Percentiles rank a stretch among this genome's conserved stretches.
Conservation (phyloP, 2,797 vertebrate species). For the Cossypha dichroa region DNA sequence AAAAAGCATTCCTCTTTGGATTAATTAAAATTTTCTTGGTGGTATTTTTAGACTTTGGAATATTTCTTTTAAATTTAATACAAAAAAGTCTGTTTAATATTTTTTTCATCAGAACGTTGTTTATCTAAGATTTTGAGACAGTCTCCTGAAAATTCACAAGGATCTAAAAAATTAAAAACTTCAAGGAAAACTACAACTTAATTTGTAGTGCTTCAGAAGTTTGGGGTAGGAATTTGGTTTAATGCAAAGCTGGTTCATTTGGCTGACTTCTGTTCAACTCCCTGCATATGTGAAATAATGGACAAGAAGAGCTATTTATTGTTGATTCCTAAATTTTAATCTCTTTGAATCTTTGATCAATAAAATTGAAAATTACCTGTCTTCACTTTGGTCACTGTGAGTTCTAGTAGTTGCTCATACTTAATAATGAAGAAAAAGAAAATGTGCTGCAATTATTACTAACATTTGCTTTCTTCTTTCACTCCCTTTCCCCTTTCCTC, state of each 20-base stretch:
- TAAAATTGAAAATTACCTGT: neutral
- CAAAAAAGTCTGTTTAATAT: neutral
- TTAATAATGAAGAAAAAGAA: neutral
- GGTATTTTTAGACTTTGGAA: neutral
- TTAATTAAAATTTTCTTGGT: neutral
- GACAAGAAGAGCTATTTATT: neutral
- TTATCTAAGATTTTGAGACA: neutral
- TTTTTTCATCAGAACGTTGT: neutral
- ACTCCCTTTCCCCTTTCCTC: neutral
- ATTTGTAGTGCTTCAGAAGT: neutral
- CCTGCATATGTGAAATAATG: neutral
- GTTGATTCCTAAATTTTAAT: neutral
- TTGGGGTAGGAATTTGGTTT: neutral
- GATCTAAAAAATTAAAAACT: neutral
- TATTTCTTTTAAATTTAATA: neutral
- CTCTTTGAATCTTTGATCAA: neutral
- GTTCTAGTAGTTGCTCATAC: neutral
- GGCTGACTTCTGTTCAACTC: neutral
- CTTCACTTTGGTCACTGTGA: neutral
- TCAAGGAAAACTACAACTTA: neutral
- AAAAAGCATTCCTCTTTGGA: neutral
- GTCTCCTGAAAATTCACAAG: neutral
- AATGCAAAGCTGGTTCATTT: neutral
- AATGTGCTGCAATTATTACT: neutral
- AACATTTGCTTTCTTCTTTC: neutral